Percentiles rank a stretch among this genome's conserved stretches.
phyloP scores from a whole-genome alignment of 53 echinoderm and acorn worm species.

The Hippasteria phrygiana region DNA sequence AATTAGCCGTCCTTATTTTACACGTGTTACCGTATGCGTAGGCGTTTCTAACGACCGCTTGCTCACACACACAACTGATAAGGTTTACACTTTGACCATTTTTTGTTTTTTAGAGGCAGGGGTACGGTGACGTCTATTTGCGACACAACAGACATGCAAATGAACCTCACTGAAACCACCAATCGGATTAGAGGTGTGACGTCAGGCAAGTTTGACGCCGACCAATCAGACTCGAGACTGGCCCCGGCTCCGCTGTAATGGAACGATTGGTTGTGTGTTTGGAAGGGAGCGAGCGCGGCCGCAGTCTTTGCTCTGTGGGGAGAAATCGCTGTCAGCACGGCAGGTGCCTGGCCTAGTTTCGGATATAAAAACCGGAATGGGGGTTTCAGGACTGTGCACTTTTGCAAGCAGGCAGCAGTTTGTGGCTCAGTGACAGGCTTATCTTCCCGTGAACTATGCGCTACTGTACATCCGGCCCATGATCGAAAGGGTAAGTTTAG shows the following conservation, averaged over 20 bases:
- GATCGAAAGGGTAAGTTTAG: neutral
- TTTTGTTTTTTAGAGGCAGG: neutral
- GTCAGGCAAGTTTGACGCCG: conserved; percentile 38
- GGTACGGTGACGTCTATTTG: neutral
- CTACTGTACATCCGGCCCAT: neutral
- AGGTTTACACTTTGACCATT: conserved; percentile 53
- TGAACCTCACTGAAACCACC: conserved; percentile 22
- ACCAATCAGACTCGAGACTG: conserved; percentile 4
- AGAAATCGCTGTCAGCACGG: conserved; percentile 14
- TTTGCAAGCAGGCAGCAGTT: conserved; percentile 8
- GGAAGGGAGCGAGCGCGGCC: neutral
- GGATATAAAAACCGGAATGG: conserved; percentile 26
- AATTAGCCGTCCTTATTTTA: conserved; percentile 43
- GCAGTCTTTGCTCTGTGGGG: neutral
- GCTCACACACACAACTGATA: neutral
- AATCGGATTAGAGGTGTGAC: conserved; percentile 51
- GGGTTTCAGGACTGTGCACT: conserved; percentile 44
- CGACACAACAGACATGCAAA: conserved; percentile 33
- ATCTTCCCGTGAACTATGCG: neutral
- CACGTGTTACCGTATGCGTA: conserved; percentile 16
- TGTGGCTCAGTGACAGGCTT: neutral
- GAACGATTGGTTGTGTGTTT: conserved; percentile 1
- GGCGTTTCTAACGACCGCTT: conserved; percentile 10
- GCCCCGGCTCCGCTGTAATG: neutral
- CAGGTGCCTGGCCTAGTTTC: conserved; percentile 60